Evolutionary conservation across 2,113 vertebrate genomes (phyloP).

Genomic region (Tyto alba): DNA sequence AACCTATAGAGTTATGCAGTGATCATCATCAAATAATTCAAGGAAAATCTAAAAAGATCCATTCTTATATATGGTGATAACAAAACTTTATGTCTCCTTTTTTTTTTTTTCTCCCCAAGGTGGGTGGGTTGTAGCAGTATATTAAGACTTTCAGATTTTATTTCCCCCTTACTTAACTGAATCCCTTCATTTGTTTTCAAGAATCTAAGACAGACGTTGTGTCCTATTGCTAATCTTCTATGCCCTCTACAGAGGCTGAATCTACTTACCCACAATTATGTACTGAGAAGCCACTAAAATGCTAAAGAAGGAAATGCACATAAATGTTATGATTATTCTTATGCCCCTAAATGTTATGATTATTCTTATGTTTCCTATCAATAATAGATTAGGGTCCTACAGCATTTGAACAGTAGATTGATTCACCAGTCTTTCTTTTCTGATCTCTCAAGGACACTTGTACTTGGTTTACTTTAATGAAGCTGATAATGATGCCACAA

Average conservation of each 20-base stretch:
- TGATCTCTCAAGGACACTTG: background rate
- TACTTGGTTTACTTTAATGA: slow-evolving; percentile 4
- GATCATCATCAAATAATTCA: background rate
- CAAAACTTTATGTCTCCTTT: background rate
- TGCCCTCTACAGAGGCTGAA: background rate
- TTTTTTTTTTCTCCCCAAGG: too few relatives aligned
- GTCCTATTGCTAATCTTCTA: background rate
- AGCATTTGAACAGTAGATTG: background rate
- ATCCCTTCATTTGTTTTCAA: background rate
- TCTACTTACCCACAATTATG: background rate
- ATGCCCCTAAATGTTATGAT: background rate
- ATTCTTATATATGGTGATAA: background rate
- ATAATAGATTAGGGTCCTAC: background rate
- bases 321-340: background rate
- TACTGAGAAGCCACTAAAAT: background rate
- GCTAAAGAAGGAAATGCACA: background rate
- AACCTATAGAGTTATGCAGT: background rate
- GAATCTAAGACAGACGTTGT: background rate
- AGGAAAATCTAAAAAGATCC: background rate
- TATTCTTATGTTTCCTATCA: background rate
- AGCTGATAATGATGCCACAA: slow-evolving; percentile 31
- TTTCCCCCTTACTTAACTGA: background rate
- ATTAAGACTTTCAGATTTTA: too few relatives aligned
- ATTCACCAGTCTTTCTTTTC: background rate
- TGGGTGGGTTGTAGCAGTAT: too few relatives aligned